phyloP scores from a whole-genome alignment of 2,113 vertebrate genomes.

The Sigmodon hispidus region DNA sequence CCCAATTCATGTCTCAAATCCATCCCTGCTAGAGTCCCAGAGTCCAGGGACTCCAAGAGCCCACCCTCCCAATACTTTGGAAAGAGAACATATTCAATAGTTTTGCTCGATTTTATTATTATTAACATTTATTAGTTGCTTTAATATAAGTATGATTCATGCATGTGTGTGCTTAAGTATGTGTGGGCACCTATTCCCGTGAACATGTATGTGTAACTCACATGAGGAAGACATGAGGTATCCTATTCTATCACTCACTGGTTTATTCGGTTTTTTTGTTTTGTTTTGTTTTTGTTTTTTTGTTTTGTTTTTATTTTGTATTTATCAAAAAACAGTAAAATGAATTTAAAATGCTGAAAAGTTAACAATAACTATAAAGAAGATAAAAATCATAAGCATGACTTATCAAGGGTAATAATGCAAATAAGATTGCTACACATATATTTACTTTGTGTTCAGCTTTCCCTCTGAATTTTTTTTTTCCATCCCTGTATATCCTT shows the following conservation, averaged over 20 bases:
- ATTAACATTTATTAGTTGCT: neutral
- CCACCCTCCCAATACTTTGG: neutral
- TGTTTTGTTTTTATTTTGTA: no score
- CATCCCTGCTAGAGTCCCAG: neutral
- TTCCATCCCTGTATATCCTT: no score
- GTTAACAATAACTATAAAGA: no score
- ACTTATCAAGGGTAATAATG: no score
- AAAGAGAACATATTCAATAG: conserved; percentile 16
- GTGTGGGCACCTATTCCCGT: neutral
- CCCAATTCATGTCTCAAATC: neutral
- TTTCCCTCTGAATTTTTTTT: no score
- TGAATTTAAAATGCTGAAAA: no score
- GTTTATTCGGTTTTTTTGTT: no score
- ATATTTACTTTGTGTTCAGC: no score
- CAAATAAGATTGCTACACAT: no score
- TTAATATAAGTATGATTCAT: neutral
- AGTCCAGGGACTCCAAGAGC: neutral
- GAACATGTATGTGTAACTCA: neutral
- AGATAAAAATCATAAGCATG: no score
- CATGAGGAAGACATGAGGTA: neutral
- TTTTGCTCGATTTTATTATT: neutral
- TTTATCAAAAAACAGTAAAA: no score
- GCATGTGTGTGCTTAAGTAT: neutral
- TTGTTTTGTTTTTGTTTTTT: no score
- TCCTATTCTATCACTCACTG: neutral